phyloP scores from a whole-genome alignment of 1,140 invertebrate genomes.

The Zaprionus taronus region DNA sequence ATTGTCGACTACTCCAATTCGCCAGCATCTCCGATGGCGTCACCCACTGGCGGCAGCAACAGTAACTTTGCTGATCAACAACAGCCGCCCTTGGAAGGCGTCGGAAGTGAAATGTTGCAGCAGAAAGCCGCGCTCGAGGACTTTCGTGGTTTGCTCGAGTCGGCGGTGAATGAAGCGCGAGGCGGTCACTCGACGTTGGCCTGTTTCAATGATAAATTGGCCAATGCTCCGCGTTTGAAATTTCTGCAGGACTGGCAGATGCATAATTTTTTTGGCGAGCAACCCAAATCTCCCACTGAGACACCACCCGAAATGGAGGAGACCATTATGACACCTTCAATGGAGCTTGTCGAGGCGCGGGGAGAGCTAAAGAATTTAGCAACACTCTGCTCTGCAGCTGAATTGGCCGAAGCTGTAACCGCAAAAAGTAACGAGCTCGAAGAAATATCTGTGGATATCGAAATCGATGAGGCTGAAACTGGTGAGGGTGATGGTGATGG shows the following conservation, averaged over 20 bases:
- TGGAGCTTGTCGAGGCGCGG: slow-evolving; percentile 38
- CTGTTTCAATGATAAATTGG: slow-evolving; percentile 50
- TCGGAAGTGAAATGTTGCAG: slow-evolving; percentile 44
- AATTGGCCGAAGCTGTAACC: slow-evolving; percentile 71
- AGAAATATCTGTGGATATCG: slow-evolving; percentile 41
- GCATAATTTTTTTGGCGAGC: slow-evolving; percentile 80
- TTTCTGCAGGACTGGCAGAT: slow-evolving; percentile 77
- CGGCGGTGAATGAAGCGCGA: slow-evolving; percentile 61
- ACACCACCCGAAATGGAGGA: slow-evolving; percentile 82
- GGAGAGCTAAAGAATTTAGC: slow-evolving; percentile 79
- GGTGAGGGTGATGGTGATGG: slow-evolving; percentile 32
- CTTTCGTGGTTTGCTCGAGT: slow-evolving; percentile 65
- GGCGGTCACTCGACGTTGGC: slow-evolving; percentile 38
- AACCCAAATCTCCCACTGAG: slow-evolving; percentile 83
- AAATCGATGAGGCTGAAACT: slow-evolving; percentile 56
- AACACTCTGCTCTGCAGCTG: slow-evolving; percentile 75
- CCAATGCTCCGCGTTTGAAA: slow-evolving; percentile 58
- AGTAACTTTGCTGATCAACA: slow-evolving; percentile 83
- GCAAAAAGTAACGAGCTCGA: slow-evolving; percentile 50
- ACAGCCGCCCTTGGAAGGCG: slow-evolving; percentile 50
- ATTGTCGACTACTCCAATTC: slow-evolving; percentile 70
- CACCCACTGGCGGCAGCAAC: slow-evolving; percentile 84
- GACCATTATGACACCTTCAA: slow-evolving; percentile 57
- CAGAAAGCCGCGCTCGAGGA: slow-evolving; percentile 66
- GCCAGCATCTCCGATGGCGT: slow-evolving; percentile 77